Conservation (phyloP, 2,113 vertebrate genomes). For the Heptranchias perlo region DNA sequence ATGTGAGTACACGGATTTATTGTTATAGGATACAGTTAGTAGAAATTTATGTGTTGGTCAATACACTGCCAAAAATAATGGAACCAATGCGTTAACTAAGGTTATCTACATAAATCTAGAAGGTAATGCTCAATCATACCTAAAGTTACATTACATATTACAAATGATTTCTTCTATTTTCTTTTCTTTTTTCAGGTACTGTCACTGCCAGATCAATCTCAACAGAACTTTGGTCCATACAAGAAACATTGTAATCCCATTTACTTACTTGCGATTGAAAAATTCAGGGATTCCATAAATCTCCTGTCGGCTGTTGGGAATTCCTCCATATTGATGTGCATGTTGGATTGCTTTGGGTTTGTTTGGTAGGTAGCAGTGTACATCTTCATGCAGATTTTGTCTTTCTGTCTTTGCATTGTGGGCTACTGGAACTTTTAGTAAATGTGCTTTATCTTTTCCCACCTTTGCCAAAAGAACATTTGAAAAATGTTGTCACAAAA, state of each 20-base stretch:
- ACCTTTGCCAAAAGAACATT: slow-evolving; percentile 56
- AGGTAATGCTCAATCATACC: too few species aligned
- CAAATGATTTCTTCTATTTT: background rate
- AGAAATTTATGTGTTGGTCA: too few species aligned
- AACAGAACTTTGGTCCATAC: background rate
- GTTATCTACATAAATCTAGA: too few species aligned
- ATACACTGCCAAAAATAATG: too few species aligned
- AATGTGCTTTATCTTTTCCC: slow-evolving; percentile 62
- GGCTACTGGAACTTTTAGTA: slow-evolving; percentile 53
- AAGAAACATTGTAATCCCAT: background rate
- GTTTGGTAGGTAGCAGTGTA: slow-evolving; percentile 65
- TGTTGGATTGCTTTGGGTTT: slow-evolving; percentile 61
- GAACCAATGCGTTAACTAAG: too few species aligned
- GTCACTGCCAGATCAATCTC: background rate
- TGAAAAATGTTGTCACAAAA: background rate
- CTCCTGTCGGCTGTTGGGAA: slow-evolving; percentile 81
- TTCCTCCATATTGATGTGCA: slow-evolving; percentile 73
- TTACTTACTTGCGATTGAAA: slow-evolving; percentile 70
- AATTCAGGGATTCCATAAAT: slow-evolving; percentile 68
- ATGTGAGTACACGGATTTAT: too few species aligned
- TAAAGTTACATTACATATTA: too few species aligned
- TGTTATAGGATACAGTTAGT: too few species aligned
- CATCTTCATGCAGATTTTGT: slow-evolving; percentile 44
- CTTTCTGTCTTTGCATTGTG: slow-evolving; percentile 57
- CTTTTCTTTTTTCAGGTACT: background rate